Evolutionary conservation across 2,888 invertebrate species (phyloP), one percentile per base, ranked within the genome.

Genomic region (Anaspis maculata): DNA sequence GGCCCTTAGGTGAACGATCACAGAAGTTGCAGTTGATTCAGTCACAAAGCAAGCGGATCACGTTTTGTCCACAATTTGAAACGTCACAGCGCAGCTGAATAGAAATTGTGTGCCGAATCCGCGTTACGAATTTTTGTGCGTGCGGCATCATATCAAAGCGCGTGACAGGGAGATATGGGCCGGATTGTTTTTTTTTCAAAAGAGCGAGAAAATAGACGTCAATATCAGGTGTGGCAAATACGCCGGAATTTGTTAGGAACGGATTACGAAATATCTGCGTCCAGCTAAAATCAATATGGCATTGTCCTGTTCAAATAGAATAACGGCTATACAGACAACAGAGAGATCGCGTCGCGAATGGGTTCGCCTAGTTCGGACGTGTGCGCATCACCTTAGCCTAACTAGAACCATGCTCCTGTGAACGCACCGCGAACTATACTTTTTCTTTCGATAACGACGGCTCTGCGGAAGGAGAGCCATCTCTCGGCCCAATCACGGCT

Each of bases 351-450:
- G 47, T 45, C 51, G 49, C 55, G 56, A 39, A 43, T 52, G 58
- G 59, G 55, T 52, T 54, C 52, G 56, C 64, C 64, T 64, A 64
- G 62, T 61, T 64, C 64, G 64, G 64, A 64, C 64, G 55, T 62
- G 41, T 39, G 36, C 42, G 44, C 44, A 42, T 48, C 49, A 50
- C 48, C 48, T 50, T 32, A 37, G 31, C 39, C 35, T 31, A 34
- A 26, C 27, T 15, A 34, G 19, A 34, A 54, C 61, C 62, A 59
- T 65, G 61, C 65, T 54, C 62, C 61, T 64, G 65, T 63, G 63
- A 65, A 63, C 61, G 49, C 39, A 45, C 45, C 45, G 30, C 27
- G 15, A 29, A 23, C 15, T 16, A 21, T 27, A 37, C 25, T 28
- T 12, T 12, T 23, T n/a, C 15, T 10, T n/a, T 21, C 15, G 12